Evolutionary conservation across 1,140 invertebrate species (phyloP).

Genomic region (Nebria ingens): DNA sequence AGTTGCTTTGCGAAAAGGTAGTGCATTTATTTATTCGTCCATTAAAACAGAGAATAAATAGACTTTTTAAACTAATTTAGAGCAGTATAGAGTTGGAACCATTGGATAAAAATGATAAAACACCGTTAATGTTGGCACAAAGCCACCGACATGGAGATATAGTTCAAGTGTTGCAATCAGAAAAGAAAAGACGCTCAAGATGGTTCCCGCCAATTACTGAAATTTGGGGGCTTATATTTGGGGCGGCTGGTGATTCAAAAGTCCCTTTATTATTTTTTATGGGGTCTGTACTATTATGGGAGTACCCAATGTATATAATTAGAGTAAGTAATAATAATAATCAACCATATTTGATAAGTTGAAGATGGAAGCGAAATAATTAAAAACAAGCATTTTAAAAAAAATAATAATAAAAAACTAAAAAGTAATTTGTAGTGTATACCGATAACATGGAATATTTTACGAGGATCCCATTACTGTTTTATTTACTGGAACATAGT

Average conservation of each 20-base stretch:
- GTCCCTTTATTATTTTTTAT: slow-evolving; percentile 76
- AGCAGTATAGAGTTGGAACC: slow-evolving; percentile 77
- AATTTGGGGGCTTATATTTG: slow-evolving; percentile 82
- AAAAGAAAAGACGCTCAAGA: slow-evolving; percentile 67
- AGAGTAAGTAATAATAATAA: slow-evolving; percentile 42
- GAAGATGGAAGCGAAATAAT: no score
- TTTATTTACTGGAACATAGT: slow-evolving; percentile 82
- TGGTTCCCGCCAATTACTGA: slow-evolving; percentile 79
- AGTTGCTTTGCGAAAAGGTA: slow-evolving; percentile 78
- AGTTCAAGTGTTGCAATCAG: slow-evolving; percentile 65
- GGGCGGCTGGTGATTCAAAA: slow-evolving; percentile 81
- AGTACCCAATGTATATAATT: slow-evolving; percentile 86
- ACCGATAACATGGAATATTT: slow-evolving; percentile 80
- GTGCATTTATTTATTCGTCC: slow-evolving; percentile 19
- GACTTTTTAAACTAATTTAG: slow-evolving; percentile 33
- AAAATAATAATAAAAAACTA: slow-evolving; percentile 3
- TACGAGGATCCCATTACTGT: slow-evolving; percentile 74
- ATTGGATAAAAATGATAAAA: slow-evolving; percentile 84
- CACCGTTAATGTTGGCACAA: slow-evolving; percentile 75
- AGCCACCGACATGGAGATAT: slow-evolving; percentile 78
- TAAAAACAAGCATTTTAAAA: not conserved
- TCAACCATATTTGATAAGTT: slow-evolving; percentile 5
- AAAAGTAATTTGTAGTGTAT: slow-evolving; percentile 51
- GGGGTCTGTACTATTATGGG: slow-evolving; percentile 76
- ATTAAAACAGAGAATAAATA: not conserved